Conservation (phyloP, 1,140 invertebrate species). For the Penaeus vannamei region DNA sequence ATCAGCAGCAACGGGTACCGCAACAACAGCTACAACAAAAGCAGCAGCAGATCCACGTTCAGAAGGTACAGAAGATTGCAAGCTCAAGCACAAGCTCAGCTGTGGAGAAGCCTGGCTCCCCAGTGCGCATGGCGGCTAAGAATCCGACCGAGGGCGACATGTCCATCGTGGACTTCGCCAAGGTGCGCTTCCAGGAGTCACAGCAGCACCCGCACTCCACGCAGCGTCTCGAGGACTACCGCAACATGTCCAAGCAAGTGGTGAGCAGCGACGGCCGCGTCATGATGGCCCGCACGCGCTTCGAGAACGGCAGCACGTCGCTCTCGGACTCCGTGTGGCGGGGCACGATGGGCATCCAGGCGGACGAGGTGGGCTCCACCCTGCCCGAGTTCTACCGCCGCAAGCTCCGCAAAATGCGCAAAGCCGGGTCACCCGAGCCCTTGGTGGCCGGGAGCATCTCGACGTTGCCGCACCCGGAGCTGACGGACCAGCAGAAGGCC, state of each 20-base stretch:
- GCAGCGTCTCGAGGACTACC: slow-evolving; percentile 75
- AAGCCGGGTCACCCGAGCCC: slow-evolving; percentile 68
- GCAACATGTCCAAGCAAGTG: slow-evolving; percentile 72
- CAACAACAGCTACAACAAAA: slow-evolving; percentile 21
- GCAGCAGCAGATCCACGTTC: background rate
- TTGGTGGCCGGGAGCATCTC: slow-evolving; percentile 61
- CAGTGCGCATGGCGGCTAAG: slow-evolving; percentile 52
- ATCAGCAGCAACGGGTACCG: slow-evolving; percentile 36
- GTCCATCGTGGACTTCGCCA: slow-evolving; percentile 79
- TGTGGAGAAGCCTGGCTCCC: background rate
- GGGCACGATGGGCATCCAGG: slow-evolving; percentile 70
- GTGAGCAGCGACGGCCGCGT: slow-evolving; percentile 71
- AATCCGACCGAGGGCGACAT: slow-evolving; percentile 73
- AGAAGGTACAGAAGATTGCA: slow-evolving; percentile 23
- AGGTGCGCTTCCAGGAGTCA: slow-evolving; percentile 78
- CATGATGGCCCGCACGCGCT: slow-evolving; percentile 69
- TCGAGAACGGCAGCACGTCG: slow-evolving; percentile 69
- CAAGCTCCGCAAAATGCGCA: slow-evolving; percentile 68
- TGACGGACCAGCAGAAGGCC: slow-evolving; percentile 79
- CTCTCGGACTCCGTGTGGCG: slow-evolving; percentile 66
- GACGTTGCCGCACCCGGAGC: slow-evolving; percentile 79
- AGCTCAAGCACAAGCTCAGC: slow-evolving; percentile 51
- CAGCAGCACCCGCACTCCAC: slow-evolving; percentile 74
- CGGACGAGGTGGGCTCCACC: slow-evolving; percentile 68
- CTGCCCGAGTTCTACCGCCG: slow-evolving; percentile 66